Conservation (phyloP, 2,113 vertebrate genomes). For the Nothocercus nigrocapillus region DNA sequence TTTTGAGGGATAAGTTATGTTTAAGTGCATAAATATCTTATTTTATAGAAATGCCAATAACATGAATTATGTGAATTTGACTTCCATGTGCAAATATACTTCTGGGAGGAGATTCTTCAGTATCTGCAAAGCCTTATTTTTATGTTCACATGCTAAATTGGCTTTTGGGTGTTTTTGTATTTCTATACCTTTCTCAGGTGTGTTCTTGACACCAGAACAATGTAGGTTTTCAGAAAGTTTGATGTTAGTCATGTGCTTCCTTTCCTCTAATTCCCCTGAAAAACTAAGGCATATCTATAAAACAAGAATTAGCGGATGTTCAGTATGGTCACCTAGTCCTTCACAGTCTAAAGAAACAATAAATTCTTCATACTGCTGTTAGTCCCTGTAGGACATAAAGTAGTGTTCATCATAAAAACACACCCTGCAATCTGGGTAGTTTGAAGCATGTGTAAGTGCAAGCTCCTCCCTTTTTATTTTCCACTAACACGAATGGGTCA, state of each 20-base stretch:
- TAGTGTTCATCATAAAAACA: not conserved
- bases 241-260: not conserved
- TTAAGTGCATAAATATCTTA: not conserved
- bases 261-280: not conserved
- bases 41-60: not conserved
- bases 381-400: not conserved
- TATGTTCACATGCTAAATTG: no score
- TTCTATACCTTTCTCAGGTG: not conserved
- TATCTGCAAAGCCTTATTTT: not conserved
- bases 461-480: not conserved
- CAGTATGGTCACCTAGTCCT: accelerated
- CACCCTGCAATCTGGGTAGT: not conserved
- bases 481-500: not conserved
- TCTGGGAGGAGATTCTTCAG: not conserved
- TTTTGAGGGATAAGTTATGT: not conserved
- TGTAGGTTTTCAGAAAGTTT: not conserved
- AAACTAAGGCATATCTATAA: not conserved
- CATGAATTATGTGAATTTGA: not conserved
- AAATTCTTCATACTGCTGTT: not conserved
- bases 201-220: not conserved
- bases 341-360: not conserved
- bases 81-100: not conserved
- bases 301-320: not conserved
- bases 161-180: no score
- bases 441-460: not conserved